phyloP scores from a whole-genome alignment of 2,797 vertebrate genomes.

The Poeciliopsis gracilis region DNA sequence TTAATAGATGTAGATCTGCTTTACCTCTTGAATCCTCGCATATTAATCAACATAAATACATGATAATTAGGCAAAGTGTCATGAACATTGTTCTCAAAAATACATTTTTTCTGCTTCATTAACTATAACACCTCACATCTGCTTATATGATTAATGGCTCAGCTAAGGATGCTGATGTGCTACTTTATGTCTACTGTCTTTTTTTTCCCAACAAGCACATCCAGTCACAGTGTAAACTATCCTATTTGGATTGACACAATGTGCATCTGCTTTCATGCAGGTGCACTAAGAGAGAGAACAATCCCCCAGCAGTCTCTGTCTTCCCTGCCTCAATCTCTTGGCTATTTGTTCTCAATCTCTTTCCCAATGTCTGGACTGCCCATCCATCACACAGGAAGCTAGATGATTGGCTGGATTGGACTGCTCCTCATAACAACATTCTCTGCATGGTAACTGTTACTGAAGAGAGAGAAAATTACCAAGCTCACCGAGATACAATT shows the following conservation, averaged over 20 bases:
- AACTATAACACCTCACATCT: slow-evolving; percentile 45
- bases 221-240: not conserved
- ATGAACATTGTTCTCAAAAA: slow-evolving; percentile 40
- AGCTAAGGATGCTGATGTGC: slow-evolving; percentile 29
- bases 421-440: slow-evolving; percentile 70
- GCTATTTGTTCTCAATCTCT: slow-evolving; percentile 16
- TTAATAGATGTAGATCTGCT: slow-evolving; percentile 8
- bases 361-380: slow-evolving; percentile 52
- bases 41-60: slow-evolving; percentile 37
- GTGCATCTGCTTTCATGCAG: slow-evolving; percentile 21
- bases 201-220: slow-evolving; percentile 9
- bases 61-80: slow-evolving; percentile 44
- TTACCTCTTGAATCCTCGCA: slow-evolving; percentile 13
- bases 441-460: slow-evolving; percentile 78
- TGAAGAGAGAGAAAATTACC: slow-evolving; percentile 75
- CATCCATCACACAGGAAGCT: slow-evolving; percentile 66
- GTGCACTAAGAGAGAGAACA: slow-evolving; percentile 35
- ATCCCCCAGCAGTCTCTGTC: slow-evolving; percentile 31
- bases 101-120: slow-evolving; percentile 40
- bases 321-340: slow-evolving; percentile 35
- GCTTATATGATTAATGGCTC: slow-evolving; percentile 44
- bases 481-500: slow-evolving; percentile 72
- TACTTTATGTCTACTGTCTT: slow-evolving; percentile 23
- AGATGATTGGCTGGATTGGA: slow-evolving; percentile 67
- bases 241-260: slow-evolving; percentile 5